Conservation (phyloP, 2,113 vertebrate genomes). For the Onychostruthus taczanowskii region DNA sequence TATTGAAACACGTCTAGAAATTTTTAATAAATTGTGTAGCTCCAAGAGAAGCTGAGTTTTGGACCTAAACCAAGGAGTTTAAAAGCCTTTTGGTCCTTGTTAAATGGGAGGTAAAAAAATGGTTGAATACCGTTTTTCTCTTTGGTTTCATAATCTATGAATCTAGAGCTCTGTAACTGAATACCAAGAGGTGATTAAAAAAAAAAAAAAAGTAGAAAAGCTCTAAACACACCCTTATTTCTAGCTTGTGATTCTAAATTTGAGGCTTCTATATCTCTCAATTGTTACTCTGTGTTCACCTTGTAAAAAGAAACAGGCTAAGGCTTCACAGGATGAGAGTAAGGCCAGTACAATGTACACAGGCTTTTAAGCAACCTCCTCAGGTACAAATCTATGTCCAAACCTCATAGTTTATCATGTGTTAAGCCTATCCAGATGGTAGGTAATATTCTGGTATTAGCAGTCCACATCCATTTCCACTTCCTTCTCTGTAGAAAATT, state of each 20-base stretch:
- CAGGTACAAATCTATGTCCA: conserved; percentile 17
- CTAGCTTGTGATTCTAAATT: neutral
- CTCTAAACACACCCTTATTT: neutral
- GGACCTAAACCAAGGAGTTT: neutral
- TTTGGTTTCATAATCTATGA: neutral
- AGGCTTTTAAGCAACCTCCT: neutral
- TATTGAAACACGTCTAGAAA: neutral
- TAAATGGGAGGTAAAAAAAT: neutral
- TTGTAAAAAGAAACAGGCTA: neutral
- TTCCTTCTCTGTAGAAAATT: neutral
- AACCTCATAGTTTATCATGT: conserved; percentile 41
- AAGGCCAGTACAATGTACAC: neutral
- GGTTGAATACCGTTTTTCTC: neutral
- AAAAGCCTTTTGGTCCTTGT: neutral
- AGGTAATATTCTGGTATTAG: conserved; percentile 25
- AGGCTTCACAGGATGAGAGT: neutral
- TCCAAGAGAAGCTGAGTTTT: neutral
- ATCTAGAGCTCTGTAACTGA: neutral
- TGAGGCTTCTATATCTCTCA: neutral
- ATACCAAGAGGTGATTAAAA: neutral
- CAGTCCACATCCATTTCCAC: conserved; percentile 4
- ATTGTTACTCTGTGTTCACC: neutral
- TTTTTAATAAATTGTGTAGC: neutral
- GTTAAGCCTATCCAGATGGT: conserved; percentile 47
- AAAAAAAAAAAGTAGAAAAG: neutral